These are phyloP conservation scores for Periphyllus acericola DNA, from an alignment of 2,888 invertebrate genomes.

Conservation along the genomic window DNA sequence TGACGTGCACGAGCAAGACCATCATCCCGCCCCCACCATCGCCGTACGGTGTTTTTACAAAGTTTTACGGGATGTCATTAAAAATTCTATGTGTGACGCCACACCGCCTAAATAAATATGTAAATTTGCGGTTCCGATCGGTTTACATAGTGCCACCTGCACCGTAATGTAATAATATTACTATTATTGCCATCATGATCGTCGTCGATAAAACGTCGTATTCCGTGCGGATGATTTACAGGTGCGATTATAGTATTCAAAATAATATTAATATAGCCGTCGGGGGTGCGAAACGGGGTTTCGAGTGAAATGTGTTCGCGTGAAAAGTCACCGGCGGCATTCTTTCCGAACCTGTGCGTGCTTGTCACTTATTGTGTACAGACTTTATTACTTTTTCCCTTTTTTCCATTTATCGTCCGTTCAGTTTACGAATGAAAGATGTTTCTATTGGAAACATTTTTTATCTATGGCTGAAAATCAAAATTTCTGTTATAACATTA, in stretches of 20 bases:
- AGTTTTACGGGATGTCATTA: background rate
- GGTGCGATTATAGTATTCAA: background rate
- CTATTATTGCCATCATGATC: background rate
- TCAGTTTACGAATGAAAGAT: background rate
- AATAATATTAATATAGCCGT: background rate
- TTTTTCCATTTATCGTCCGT: background rate
- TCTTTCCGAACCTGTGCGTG: background rate
- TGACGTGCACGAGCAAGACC: background rate
- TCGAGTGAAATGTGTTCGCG: background rate
- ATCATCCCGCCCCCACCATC: no score
- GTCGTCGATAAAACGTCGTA: background rate
- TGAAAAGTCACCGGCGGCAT: background rate
- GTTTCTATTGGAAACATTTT: background rate
- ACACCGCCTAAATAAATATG: slow-evolving; percentile 2
- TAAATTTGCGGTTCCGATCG: slow-evolving; percentile 18
- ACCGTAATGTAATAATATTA: background rate
- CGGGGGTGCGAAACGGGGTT: background rate
- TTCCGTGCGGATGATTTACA: background rate
- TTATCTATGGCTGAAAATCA: background rate
- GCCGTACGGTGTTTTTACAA: background rate
- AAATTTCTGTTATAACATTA: background rate
- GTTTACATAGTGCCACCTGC: background rate
- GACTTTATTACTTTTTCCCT: background rate
- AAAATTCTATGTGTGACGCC: background rate
- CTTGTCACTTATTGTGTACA: background rate